These are phyloP conservation scores for Epistrophe eligans DNA, from an alignment of 2,888 invertebrate genomes.

Conservation along the genomic window DNA sequence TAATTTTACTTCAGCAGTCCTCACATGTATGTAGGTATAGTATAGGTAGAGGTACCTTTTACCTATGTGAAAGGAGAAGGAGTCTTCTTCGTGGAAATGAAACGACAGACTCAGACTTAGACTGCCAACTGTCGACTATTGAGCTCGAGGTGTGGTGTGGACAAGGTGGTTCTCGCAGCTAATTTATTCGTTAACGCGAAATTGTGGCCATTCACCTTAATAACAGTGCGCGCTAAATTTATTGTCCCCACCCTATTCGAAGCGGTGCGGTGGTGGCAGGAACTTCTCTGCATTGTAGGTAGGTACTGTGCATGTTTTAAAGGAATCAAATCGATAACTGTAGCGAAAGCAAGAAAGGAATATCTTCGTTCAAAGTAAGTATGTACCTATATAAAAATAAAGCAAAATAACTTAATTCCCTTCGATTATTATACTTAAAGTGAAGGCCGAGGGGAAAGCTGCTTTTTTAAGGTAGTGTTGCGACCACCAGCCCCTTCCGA, in stretches of 20 bases:
- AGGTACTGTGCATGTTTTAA: constrained; percentile 55
- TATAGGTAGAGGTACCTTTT: too few species aligned
- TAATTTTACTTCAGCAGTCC: constrained; percentile 12
- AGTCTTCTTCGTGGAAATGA: constrained; percentile 33
- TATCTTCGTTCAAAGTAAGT: background rate
- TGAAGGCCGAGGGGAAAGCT: background rate
- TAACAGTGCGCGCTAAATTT: constrained; percentile 71
- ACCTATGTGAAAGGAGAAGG: background rate
- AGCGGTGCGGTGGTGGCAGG: background rate
- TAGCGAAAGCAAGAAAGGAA: too few species aligned
- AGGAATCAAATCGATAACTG: constrained; percentile 58
- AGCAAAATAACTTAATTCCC: constrained; percentile 73
- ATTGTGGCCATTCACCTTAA: constrained; percentile 76
- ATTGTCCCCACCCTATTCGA: constrained; percentile 39
- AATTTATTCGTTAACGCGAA: constrained; percentile 75
- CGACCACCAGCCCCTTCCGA: constrained; percentile 66
- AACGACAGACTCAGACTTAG: constrained; percentile 24
- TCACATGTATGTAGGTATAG: too few species aligned
- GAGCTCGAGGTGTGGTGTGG: constrained; percentile 51
- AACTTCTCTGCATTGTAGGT: too few species aligned
- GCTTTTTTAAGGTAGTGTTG: constrained; percentile 16
- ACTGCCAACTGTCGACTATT: background rate
- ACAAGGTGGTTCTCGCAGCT: constrained; percentile 59
- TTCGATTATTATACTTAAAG: constrained; percentile 45
- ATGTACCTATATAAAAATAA: constrained; percentile 52